Conservation (phyloP, 53 echinoderm and acorn worm genomes). For the Crossaster papposus region DNA sequence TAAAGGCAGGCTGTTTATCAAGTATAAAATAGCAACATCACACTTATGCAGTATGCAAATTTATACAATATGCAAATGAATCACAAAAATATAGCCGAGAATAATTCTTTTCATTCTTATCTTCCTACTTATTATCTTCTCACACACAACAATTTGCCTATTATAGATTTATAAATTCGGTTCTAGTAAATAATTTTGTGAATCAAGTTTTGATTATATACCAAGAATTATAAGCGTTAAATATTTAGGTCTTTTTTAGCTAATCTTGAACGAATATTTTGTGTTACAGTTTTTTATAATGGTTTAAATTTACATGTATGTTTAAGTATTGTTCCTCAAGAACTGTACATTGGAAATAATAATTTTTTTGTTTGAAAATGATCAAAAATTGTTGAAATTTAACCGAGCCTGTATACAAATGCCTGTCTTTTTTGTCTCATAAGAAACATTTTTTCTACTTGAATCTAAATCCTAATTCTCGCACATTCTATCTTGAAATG, state of each 20-base stretch:
- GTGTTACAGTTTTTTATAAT: neutral
- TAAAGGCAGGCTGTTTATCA: constrained; percentile 6
- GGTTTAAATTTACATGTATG: neutral
- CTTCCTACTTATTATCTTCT: neutral
- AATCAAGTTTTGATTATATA: neutral
- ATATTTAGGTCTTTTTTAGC: neutral
- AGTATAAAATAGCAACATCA: neutral
- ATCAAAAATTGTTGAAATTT: no score
- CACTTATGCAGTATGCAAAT: neutral
- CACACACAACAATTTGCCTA: constrained; percentile 2
- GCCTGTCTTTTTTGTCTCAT: no score
- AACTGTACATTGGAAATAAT: neutral
- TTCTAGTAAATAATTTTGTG: neutral
- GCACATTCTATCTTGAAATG: no score
- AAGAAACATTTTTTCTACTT: no score
- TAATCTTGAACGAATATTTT: neutral
- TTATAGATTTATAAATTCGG: neutral
- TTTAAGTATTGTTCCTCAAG: neutral
- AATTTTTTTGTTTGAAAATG: no score
- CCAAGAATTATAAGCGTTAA: neutral
- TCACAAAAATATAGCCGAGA: constrained; percentile 17
- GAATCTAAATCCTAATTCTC: no score
- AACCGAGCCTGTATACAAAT: no score
- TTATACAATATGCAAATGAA: neutral
- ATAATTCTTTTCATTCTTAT: constrained; percentile 1